Percentiles rank a stretch among this genome's conserved stretches.
phyloP scores from a whole-genome alignment of 1,140 invertebrate genomes.

The Eufriesea mexicana region DNA sequence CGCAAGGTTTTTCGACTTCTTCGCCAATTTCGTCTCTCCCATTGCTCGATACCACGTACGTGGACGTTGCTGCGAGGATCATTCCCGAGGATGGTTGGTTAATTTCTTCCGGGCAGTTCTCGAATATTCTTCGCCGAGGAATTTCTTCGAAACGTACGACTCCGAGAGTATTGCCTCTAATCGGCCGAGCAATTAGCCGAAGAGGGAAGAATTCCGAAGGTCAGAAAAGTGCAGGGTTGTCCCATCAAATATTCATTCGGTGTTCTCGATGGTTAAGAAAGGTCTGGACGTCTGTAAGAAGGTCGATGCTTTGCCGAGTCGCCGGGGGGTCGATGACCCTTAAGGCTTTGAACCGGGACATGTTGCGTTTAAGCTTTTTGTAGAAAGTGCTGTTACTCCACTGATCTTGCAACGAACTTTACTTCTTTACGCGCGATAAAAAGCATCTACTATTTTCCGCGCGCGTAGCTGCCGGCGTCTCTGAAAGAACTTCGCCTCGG shows the following conservation, averaged over 20 bases:
- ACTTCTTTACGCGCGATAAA: not conserved
- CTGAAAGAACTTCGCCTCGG: not conserved
- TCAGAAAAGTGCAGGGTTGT: constrained; percentile 11
- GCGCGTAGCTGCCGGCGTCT: not conserved
- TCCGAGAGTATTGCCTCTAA: not conserved
- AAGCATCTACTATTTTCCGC: constrained; percentile 5
- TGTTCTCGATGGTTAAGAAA: constrained; percentile 62
- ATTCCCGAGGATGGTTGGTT: not conserved
- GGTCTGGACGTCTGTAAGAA: constrained; percentile 66
- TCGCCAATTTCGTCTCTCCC: not conserved
- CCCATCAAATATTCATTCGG: constrained; percentile 53
- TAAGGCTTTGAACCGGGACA: constrained; percentile 67
- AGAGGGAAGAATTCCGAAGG: constrained; percentile 13
- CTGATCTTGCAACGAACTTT: constrained; percentile 38
- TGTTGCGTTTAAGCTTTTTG: constrained; percentile 66
- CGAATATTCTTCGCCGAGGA: not conserved
- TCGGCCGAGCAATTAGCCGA: not conserved
- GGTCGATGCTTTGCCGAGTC: constrained; percentile 61
- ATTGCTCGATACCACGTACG: no score
- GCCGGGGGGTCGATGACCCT: constrained; percentile 58
- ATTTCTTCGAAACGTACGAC: no score
- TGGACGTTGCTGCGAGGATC: not conserved
- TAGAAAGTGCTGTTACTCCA: constrained; percentile 64
- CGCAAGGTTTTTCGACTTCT: not conserved
- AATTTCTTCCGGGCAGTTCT: not conserved